Conservation (phyloP, 2,888 invertebrate genomes). For the Tipula helvola region DNA sequence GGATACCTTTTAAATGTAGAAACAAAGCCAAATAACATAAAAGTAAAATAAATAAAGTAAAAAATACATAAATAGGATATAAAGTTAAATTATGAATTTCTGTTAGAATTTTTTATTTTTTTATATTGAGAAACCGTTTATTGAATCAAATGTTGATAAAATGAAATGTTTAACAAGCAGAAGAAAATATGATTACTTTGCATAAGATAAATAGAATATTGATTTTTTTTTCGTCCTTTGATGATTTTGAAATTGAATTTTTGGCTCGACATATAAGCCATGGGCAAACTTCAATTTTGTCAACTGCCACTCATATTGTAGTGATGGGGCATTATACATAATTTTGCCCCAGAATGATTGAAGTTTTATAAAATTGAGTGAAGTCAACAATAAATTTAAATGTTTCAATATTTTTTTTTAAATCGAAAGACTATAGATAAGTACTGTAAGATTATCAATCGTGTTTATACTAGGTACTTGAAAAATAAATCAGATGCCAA, state of each 20-base stretch:
- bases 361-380: no score
- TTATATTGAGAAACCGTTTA: neutral
- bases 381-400: no score
- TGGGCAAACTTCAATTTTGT: neutral
- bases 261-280: neutral
- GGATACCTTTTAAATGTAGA: neutral
- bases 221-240: neutral
- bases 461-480: no score
- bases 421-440: no score
- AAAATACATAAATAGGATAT: neutral
- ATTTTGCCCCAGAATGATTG: no score
- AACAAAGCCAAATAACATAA: neutral
- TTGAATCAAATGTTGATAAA: neutral
- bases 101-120: neutral
- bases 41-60: neutral
- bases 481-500: no score
- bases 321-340: no score
- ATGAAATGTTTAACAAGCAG: neutral
- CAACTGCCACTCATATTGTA: no score
- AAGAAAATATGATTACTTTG: neutral
- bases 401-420: no score
- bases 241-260: neutral
- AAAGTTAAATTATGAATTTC: neutral
- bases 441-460: no score
- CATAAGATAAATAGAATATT: neutral